phyloP scores from a whole-genome alignment of 2,888 invertebrate genomes.

The Rotaria macrura region DNA sequence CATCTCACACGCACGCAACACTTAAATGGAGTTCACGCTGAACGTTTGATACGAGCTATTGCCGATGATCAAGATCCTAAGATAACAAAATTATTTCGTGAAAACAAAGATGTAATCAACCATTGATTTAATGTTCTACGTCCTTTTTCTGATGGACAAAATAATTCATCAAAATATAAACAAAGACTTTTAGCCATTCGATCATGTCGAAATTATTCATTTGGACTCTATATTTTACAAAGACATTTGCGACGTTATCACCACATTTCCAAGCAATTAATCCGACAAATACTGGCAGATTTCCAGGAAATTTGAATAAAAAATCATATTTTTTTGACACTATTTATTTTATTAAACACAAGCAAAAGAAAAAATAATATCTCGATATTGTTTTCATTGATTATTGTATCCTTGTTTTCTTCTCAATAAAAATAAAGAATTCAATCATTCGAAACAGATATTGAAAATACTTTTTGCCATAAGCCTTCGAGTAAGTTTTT shows the following conservation, averaged over 20 bases:
- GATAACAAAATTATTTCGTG: background rate
- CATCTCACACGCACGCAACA: background rate
- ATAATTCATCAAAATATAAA: background rate
- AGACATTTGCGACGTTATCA: background rate
- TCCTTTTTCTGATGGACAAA: background rate
- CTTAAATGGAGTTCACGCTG: background rate
- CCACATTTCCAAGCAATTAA: background rate
- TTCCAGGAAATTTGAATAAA: too few species aligned
- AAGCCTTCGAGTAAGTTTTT: too few species aligned
- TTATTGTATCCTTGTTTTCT: too few species aligned
- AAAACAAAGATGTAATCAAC: background rate
- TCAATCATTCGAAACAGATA: too few species aligned
- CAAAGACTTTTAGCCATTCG: background rate
- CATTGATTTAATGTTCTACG: background rate
- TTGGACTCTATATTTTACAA: background rate
- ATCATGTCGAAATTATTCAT: background rate
- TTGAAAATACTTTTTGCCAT: too few species aligned
- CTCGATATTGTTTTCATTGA: too few species aligned
- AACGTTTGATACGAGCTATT: background rate
- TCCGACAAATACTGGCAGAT: too few species aligned
- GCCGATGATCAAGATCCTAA: too few species aligned
- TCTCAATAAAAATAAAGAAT: too few species aligned
- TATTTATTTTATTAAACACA: too few species aligned
- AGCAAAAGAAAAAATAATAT: too few species aligned
- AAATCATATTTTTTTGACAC: too few species aligned